These are phyloP conservation scores for Eublepharis macularius DNA, from an alignment of 2,113 vertebrate species.

Conservation along the genomic window DNA sequence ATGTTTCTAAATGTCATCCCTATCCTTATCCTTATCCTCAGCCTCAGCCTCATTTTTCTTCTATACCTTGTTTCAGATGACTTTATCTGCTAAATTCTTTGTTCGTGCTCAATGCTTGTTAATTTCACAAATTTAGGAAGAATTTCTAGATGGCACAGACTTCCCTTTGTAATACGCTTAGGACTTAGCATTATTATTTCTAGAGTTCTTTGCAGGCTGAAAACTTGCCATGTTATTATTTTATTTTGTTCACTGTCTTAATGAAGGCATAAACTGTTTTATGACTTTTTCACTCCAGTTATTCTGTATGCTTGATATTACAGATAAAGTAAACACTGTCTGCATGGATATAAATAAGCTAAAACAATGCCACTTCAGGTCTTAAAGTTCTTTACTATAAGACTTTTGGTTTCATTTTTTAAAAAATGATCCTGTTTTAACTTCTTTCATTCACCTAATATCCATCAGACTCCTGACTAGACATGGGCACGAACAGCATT, in stretches of 20 bases:
- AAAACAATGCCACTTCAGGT: not conserved
- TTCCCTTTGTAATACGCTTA: not conserved
- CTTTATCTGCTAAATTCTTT: accelerated
- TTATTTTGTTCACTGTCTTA: accelerated
- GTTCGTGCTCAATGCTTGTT: not conserved
- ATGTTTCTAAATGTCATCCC: not conserved
- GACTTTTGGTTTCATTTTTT: not conserved
- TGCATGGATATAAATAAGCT: not conserved
- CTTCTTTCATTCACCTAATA: not conserved
- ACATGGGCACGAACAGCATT: too few species aligned
- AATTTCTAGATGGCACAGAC: not conserved
- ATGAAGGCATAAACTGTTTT: not conserved
- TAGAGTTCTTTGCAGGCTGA: not conserved
- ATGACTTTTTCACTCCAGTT: not conserved
- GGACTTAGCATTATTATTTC: not conserved
- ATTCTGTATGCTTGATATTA: not conserved
- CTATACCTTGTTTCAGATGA: not conserved
- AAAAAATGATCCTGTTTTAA: not conserved
- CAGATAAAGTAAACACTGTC: not conserved
- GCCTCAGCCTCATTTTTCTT: not conserved
- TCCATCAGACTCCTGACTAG: too few species aligned
- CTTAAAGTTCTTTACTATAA: not conserved
- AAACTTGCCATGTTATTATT: not conserved
- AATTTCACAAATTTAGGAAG: not conserved
- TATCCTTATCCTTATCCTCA: not conserved